Conservation (phyloP, 2,113 vertebrate genomes). For the Podarcis muralis region DNA sequence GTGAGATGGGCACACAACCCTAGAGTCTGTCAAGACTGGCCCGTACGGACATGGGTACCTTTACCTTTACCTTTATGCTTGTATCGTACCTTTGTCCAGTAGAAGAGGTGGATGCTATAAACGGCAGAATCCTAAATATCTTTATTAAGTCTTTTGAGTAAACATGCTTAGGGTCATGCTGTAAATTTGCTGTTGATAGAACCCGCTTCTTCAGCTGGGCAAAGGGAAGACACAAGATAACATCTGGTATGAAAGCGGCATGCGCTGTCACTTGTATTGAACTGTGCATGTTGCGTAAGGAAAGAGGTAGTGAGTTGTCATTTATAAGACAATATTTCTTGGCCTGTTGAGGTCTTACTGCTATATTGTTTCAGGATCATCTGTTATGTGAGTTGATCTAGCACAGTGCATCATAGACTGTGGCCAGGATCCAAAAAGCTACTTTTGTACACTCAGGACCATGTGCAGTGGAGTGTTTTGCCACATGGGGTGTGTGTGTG, state of each 20-base stretch:
- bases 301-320: conserved; percentile 6
- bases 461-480: neutral
- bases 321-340: conserved; percentile 26
- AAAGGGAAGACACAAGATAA: neutral
- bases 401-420: neutral
- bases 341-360: neutral
- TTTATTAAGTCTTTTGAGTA: neutral
- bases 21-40: too few species aligned
- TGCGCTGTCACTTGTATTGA: neutral
- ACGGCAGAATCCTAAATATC: too few species aligned
- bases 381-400: neutral
- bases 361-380: conserved; percentile 20
- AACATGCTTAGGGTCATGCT: neutral
- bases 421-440: too few species aligned
- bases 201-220: neutral
- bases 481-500: too few species aligned
- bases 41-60: too few species aligned
- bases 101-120: too few species aligned
- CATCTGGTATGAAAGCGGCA: neutral
- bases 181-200: neutral
- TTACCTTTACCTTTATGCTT: neutral
- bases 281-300: accelerated
- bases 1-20: too few species aligned
- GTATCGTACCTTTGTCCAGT: neutral
- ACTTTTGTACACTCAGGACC: neutral